Percentiles rank a stretch among this genome's conserved stretches.
Conservation (phyloP, 2,888 invertebrate genomes). For the Dione juno region DNA sequence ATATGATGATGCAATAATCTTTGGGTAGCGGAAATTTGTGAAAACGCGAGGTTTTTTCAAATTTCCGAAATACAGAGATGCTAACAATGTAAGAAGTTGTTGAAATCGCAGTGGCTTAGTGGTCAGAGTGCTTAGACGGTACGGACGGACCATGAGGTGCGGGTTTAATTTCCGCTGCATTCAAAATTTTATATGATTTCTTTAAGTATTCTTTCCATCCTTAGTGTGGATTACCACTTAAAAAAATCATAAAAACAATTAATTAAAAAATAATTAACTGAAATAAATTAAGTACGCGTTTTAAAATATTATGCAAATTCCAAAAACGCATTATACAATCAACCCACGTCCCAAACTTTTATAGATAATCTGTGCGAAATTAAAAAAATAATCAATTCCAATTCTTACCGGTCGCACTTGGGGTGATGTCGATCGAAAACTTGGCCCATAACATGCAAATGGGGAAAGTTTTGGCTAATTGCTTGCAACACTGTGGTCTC, state of each 20-base stretch:
- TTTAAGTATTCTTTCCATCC: too few species aligned
- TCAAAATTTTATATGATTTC: too few species aligned
- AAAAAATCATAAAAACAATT: neutral
- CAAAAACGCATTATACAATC: neutral
- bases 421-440: conserved; percentile 52
- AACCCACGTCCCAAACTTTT: neutral
- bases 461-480: conserved; percentile 71
- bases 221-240: too few species aligned
- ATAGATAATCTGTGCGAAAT: conserved; percentile 51
- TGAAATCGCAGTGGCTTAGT: too few species aligned
- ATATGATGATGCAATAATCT: too few species aligned
- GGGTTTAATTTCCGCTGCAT: too few species aligned
- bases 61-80: too few species aligned
- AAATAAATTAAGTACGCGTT: neutral
- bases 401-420: conserved; percentile 53
- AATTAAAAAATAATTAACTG: neutral
- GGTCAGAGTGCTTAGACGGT: too few species aligned
- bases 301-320: neutral
- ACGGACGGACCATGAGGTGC: too few species aligned
- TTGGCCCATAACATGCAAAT: conserved; percentile 81
- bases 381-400: conserved; percentile 68
- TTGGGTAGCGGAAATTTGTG: too few species aligned
- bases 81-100: too few species aligned
- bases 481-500: conserved; percentile 52
- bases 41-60: too few species aligned